phyloP scores from a whole-genome alignment of 2,797 vertebrate genomes.

The Hippoglossus hippoglossus region DNA sequence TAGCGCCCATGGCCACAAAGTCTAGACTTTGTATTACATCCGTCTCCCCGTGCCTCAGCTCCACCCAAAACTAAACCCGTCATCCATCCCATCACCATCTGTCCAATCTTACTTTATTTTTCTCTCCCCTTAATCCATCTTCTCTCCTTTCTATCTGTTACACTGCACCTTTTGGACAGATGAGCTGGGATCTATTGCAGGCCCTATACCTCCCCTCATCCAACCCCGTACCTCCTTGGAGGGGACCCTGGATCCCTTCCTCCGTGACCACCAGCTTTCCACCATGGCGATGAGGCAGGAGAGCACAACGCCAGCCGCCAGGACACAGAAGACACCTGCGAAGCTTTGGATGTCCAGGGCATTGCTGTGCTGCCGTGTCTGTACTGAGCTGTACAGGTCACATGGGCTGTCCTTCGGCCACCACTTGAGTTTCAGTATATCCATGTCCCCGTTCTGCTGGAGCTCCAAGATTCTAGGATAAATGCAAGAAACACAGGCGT shows the following conservation, averaged over 20 bases:
- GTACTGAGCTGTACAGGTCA: slow-evolving; percentile 93
- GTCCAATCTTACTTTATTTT: neutral
- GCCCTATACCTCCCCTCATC: neutral
- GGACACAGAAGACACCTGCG: slow-evolving; percentile 97
- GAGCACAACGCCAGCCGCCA: slow-evolving; percentile 95
- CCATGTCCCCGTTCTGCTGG: slow-evolving; percentile 98
- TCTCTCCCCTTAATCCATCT: slow-evolving; percentile 13
- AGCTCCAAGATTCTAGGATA: slow-evolving; percentile 94
- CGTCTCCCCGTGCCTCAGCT: neutral
- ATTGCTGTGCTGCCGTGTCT: slow-evolving; percentile 90
- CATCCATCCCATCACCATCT: slow-evolving; percentile 16
- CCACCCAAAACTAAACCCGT: slow-evolving; percentile 24
- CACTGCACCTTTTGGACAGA: slow-evolving; percentile 5
- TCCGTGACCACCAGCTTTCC: slow-evolving; percentile 98
- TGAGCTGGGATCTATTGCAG: neutral
- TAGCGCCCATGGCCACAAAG: neutral
- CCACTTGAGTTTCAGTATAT: slow-evolving; percentile 97
- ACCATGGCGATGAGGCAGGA: slow-evolving; percentile 99
- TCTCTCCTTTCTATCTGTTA: neutral
- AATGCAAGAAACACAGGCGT: slow-evolving; percentile 3
- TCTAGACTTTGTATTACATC: slow-evolving; percentile 25
- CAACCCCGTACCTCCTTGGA: slow-evolving; percentile 94
- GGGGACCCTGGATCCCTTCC: slow-evolving; percentile 96
- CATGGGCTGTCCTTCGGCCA: slow-evolving; percentile 97
- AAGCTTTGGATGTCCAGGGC: slow-evolving; percentile 99